Conservation (phyloP, 2,113 vertebrate genomes). For the Hyperopisus bebe region DNA sequence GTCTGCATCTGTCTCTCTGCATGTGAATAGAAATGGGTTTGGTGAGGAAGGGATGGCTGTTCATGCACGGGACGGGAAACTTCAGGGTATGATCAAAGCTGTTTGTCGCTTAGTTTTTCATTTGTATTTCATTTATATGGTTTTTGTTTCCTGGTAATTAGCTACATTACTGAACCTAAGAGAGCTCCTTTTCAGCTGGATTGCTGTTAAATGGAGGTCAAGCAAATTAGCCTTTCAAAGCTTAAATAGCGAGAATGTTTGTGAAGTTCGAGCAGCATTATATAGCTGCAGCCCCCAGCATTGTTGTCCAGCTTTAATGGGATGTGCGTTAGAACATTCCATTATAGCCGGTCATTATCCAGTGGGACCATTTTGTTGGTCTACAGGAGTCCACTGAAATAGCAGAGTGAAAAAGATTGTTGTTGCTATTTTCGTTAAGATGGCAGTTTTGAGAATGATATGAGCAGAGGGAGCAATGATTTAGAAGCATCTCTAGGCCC, state of each 20-base stretch:
- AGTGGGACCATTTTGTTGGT: background rate
- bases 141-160: slow-evolving; percentile 8
- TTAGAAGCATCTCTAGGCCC: background rate
- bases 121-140: background rate
- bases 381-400: background rate
- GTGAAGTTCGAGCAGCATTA: background rate
- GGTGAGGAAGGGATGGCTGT: background rate
- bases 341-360: background rate
- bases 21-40: background rate
- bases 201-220: background rate
- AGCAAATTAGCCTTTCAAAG: background rate
- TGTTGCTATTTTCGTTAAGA: background rate
- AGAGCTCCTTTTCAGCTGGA: background rate
- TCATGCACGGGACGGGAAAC: background rate
- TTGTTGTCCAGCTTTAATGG: background rate
- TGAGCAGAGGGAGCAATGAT: background rate
- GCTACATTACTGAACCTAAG: background rate
- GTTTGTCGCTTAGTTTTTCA: background rate
- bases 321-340: background rate
- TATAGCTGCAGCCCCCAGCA: background rate
- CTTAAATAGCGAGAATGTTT: background rate
- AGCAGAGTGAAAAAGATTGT: background rate
- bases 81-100: background rate
- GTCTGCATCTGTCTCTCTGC: background rate
- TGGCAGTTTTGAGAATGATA: background rate